Evolutionary conservation across 2,888 invertebrate genomes (phyloP).

Genomic region (Baronia brevicornis): DNA sequence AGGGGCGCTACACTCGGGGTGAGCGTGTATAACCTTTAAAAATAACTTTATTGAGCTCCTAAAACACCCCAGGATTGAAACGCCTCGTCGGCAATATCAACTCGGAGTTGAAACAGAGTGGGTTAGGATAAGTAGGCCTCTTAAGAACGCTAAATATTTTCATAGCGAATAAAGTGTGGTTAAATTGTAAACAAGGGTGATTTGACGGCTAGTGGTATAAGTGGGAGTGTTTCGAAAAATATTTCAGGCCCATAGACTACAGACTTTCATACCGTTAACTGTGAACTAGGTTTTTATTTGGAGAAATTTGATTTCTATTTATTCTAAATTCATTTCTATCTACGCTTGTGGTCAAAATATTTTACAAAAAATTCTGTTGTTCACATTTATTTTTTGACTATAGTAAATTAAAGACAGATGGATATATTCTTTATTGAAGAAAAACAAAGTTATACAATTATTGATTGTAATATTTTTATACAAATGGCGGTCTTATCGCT

Average conservation of each 20-base stretch:
- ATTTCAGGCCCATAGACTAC: constrained; percentile 4
- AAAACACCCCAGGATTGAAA: constrained; percentile 15
- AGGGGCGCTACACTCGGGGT: constrained; percentile 36
- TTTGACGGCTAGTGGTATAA: constrained; percentile 5
- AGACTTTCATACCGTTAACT: too few species aligned
- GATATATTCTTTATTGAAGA: too few species aligned
- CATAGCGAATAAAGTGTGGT: constrained; percentile 17
- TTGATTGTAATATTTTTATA: too few species aligned
- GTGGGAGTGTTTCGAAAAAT: constrained; percentile 11
- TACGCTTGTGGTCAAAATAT: too few species aligned
- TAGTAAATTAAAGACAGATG: too few species aligned
- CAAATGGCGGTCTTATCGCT: too few species aligned
- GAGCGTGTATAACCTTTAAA: constrained; percentile 39
- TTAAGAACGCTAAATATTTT: constrained; percentile 20
- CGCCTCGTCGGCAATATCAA: constrained; percentile 8
- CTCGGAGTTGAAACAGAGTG: constrained; percentile 12
- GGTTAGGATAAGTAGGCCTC: constrained; percentile 18
- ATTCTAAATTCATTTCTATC: too few species aligned
- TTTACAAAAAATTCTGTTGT: too few species aligned
- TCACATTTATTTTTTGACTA: too few species aligned
- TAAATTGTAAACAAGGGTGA: constrained; percentile 9
- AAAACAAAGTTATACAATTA: too few species aligned
- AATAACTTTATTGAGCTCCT: constrained; percentile 38
- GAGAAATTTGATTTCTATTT: too few species aligned
- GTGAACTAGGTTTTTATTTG: too few species aligned